Evolutionary conservation across 2,113 vertebrate genomes (phyloP).

Genomic region (Microcebus murinus): DNA sequence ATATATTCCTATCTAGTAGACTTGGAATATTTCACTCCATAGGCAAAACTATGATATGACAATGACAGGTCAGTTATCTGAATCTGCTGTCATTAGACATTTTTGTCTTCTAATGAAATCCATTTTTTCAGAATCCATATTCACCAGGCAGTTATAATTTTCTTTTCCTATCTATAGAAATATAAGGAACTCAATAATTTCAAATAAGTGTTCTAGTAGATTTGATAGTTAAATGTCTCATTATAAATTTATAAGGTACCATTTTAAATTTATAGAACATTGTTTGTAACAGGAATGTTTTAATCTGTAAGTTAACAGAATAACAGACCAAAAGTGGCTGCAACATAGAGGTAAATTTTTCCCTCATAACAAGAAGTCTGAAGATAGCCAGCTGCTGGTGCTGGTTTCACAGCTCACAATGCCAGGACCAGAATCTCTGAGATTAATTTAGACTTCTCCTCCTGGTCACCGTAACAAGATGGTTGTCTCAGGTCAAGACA

Average conservation of each 20-base stretch:
- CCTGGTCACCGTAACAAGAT: background rate
- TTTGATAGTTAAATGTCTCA: background rate
- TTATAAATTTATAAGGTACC: background rate
- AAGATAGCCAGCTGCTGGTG: background rate
- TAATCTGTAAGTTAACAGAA: background rate
- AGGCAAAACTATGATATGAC: background rate
- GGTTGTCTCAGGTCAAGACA: background rate
- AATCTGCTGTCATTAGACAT: background rate
- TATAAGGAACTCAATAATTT: background rate
- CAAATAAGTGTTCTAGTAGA: background rate
- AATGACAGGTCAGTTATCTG: background rate
- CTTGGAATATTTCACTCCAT: background rate
- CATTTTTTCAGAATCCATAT: background rate
- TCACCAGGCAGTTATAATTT: background rate
- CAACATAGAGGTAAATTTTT: background rate
- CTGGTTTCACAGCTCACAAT: background rate
- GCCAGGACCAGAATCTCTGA: background rate
- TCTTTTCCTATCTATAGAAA: background rate
- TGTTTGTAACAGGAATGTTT: background rate
- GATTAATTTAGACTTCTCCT: background rate
- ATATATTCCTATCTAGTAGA: background rate
- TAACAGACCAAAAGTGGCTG: background rate
- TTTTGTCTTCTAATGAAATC: background rate
- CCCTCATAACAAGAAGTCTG: background rate
- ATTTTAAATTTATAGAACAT: background rate